These are phyloP conservation scores for Gavia stellata DNA, from an alignment of 2,113 vertebrate genomes.

Conservation along the genomic window DNA sequence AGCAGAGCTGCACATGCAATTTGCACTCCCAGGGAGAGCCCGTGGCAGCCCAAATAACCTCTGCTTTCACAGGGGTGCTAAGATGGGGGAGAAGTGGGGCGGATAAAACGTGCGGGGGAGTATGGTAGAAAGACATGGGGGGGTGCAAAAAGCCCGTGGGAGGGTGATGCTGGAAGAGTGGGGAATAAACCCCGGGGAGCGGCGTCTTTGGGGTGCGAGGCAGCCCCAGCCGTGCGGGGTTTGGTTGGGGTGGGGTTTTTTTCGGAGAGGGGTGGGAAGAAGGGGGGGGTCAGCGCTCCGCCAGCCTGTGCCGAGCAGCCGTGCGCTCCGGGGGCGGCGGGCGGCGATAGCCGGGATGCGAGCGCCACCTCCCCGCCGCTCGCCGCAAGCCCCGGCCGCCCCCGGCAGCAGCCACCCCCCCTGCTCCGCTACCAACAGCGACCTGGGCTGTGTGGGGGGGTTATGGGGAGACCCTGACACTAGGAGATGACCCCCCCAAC, in stretches of 20 bases:
- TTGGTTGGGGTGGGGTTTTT: no score
- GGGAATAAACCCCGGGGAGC: not conserved
- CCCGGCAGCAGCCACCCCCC: no score
- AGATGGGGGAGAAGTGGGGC: fast-evolving
- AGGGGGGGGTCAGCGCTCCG: not conserved
- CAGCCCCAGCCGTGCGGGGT: no score
- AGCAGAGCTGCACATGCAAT: fast-evolving
- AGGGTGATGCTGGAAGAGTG: not conserved
- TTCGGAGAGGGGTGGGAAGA: no score
- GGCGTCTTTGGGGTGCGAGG: not conserved
- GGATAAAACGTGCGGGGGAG: not conserved
- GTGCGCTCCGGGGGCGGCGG: not conserved
- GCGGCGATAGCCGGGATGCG: slow-evolving; percentile 5
- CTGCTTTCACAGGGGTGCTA: not conserved
- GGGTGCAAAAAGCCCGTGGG: not conserved
- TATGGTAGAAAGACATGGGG: not conserved
- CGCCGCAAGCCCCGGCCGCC: not conserved
- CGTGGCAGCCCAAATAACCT: not conserved
- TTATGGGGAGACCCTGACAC: not conserved
- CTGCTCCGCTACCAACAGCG: not conserved
- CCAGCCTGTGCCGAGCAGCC: not conserved
- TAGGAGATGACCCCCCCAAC: fast-evolving
- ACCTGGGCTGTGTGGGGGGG: not conserved
- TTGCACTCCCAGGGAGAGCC: not conserved
- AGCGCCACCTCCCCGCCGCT: slow-evolving; percentile 54